These are phyloP conservation scores for Sylvilagus bachmani DNA, from an alignment of 2,113 vertebrate species.

Conservation along the genomic window DNA sequence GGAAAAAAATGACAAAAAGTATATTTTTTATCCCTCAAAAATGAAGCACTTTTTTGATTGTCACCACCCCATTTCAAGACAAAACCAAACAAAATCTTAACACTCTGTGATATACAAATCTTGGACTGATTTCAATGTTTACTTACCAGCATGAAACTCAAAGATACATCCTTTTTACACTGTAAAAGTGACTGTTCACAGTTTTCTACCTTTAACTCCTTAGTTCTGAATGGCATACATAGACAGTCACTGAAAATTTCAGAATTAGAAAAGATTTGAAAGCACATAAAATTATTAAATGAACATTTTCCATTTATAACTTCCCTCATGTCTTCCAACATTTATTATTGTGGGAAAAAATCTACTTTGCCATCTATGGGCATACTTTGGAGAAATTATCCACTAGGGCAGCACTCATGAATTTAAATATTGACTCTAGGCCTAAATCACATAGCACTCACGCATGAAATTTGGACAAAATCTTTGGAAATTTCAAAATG, in stretches of 20 bases:
- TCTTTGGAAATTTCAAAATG: not conserved
- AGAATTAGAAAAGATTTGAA: not conserved
- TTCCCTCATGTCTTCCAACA: not conserved
- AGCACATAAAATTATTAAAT: not conserved
- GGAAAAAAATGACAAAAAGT: not conserved
- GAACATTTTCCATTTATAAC: not conserved
- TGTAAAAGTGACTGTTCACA: not conserved
- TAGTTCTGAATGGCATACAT: not conserved
- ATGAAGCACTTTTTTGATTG: not conserved
- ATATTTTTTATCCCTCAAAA: not conserved
- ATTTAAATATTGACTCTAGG: conserved; percentile 7
- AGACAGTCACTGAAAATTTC: not conserved
- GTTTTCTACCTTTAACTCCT: not conserved
- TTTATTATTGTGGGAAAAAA: not conserved
- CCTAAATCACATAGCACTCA: not conserved
- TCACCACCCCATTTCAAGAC: not conserved
- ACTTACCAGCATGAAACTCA: not conserved
- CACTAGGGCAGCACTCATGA: not conserved
- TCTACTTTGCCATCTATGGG: not conserved
- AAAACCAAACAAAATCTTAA: conserved; percentile 22
- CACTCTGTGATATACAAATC: not conserved
- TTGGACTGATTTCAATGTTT: not conserved
- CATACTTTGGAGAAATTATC: not conserved
- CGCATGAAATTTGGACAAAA: not conserved
- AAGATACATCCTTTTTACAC: not conserved